Percentiles rank a stretch among this genome's conserved stretches.
Conservation (phyloP, 2,797 vertebrate genomes). For the Valencia hispanica region DNA sequence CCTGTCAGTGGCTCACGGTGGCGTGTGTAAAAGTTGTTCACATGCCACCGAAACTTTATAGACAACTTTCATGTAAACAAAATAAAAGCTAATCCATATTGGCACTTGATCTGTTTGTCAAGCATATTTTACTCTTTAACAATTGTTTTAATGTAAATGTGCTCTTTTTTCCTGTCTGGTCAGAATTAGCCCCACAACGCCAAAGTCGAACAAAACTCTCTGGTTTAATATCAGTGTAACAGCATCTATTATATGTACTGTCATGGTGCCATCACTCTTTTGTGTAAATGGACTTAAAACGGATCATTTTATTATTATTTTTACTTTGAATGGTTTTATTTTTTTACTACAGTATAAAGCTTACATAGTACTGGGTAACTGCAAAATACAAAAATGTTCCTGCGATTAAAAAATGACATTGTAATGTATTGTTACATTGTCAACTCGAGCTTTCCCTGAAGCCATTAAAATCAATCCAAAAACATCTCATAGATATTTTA, state of each 20-base stretch:
- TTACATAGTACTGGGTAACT: not conserved
- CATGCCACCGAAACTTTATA: not conserved
- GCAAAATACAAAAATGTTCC: too few species aligned
- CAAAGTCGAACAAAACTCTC: not conserved
- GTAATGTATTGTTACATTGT: not conserved
- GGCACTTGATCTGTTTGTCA: not conserved
- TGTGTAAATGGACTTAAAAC: not conserved
- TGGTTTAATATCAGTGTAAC: not conserved
- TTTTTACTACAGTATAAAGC: too few species aligned
- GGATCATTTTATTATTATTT: too few species aligned
- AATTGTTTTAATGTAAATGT: not conserved
- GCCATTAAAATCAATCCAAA: not conserved
- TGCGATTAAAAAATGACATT: not conserved
- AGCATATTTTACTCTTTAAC: not conserved
- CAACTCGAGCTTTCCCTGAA: not conserved
- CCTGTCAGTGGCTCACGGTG: slow-evolving; percentile 2
- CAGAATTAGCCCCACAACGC: not conserved
- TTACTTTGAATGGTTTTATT: too few species aligned
- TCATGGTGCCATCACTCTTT: too few species aligned
- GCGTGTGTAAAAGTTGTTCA: not conserved
- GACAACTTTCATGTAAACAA: not conserved
- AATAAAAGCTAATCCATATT: not conserved
- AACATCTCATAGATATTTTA: not conserved
- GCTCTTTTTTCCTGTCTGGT: not conserved
- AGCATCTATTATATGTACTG: too few species aligned